A percentile compares a stretch with the other conserved stretches of the same genome.
phyloP scores from a whole-genome alignment of 2,888 invertebrate species.

The Fragum whitleyi region DNA sequence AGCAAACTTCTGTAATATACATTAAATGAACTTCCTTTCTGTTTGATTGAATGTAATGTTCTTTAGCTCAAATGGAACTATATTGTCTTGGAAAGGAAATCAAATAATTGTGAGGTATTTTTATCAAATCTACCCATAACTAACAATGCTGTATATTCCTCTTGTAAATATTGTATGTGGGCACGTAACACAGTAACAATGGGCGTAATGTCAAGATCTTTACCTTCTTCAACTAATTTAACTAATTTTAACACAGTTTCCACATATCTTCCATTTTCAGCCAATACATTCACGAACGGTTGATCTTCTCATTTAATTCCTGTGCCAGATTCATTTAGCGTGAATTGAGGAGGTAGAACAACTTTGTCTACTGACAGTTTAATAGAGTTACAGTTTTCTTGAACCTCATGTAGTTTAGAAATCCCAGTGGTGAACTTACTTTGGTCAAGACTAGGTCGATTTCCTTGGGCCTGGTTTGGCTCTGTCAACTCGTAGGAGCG shows the following conservation, averaged over 20 bases:
- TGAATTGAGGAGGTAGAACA: neutral
- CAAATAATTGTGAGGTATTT: neutral
- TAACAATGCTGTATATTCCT: neutral
- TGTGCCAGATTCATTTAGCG: neutral
- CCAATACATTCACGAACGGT: too few relatives aligned
- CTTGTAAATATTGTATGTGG: neutral
- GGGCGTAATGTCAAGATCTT: too few relatives aligned
- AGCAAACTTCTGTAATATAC: neutral
- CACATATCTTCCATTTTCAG: too few relatives aligned
- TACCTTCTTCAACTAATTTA: too few relatives aligned
- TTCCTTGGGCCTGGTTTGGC: neutral
- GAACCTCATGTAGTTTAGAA: neutral
- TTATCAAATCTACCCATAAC: neutral
- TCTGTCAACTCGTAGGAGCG: too few relatives aligned
- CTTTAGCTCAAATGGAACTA: neutral
- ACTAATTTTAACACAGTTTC: too few relatives aligned
- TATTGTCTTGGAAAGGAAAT: neutral
- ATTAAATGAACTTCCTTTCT: neutral
- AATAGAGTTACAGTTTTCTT: neutral
- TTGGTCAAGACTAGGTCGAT: neutral
- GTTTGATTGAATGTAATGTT: neutral
- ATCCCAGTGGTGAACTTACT: neutral
- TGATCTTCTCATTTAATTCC: neutral
- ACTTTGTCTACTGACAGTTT: too few relatives aligned
- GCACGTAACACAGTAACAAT: too few relatives aligned